Base-by-base conservation (phyloP, 1,140 invertebrate species). In the Bicyclus anynana region DNA sequence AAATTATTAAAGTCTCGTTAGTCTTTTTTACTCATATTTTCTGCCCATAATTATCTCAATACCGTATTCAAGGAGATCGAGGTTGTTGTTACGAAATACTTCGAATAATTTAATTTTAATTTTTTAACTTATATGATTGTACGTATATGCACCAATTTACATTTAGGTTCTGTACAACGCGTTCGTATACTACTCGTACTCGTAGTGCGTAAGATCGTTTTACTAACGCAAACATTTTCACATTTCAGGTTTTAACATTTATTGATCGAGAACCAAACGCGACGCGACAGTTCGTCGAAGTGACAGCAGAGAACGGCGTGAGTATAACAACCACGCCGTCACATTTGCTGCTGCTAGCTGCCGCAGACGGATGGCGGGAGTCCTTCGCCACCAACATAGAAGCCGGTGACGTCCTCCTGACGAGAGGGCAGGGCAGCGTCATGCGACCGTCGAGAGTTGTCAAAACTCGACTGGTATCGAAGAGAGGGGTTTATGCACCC, bases 401-500 rank as follows among this genome's bases (percentile, higher is more conserved):
- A 5, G 42, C 89, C 6, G 84, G 87, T 6, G 87, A 90, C 60
- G 71, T 73, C 21, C 73, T 92, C 0, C 84, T 91, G 54, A 91
- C 91, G 51, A 74, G 89, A 47, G 86, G 89, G 16, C 67, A 87
- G 38, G 76, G 89, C 9, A 70, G 85, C 29, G 84, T 77, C 6
- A 81, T 93, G 76, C 69, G 89, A 85, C 87, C 93, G 89, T 84
- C 92, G 73, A 84, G 74, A 61, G 93, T 98, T 0, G 77, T 93
- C 0, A 77, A 85, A 0, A 89, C 94, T 1, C 87, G 89, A 16
- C 80, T 91, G 12, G 88, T 93, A 7, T 77, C 91, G 1, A 88
- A 90, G 14, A 86, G 85, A 23, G 98, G 98, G 6, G 93, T 97
- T 1, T 97, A 92, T 73, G 98, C 98, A 1, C 98, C 98, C 0